Evolutionary conservation across 37 sponge, comb jelly and placozoan species (phyloP).

Genomic region (Geodia barretti): DNA sequence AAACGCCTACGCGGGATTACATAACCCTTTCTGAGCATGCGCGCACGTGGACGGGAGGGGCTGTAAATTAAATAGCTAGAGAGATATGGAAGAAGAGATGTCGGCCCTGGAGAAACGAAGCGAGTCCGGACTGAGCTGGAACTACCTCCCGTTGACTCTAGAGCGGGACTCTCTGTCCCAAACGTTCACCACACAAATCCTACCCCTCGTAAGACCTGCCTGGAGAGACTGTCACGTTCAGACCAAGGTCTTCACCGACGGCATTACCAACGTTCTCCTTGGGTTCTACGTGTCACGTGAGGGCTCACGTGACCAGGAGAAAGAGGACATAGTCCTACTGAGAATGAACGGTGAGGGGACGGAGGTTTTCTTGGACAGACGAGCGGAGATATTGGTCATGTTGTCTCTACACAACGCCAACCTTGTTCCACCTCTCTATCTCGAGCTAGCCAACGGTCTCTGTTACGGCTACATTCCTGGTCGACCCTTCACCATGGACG

Average conservation of each 20-base stretch:
- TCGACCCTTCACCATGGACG: constrained; percentile 27
- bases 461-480: constrained; percentile 71
- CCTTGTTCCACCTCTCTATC: constrained; percentile 45
- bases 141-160: background rate
- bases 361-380: constrained; percentile 59
- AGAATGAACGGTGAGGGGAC: constrained; percentile 72
- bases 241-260: constrained; percentile 42
- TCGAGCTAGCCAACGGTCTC: constrained; percentile 69
- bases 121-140: background rate
- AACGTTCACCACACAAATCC: constrained; percentile 12
- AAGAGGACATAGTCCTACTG: constrained; percentile 57
- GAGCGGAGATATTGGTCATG: constrained; percentile 39
- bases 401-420: constrained; percentile 18
- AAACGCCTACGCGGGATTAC: too few species aligned
- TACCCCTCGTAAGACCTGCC: constrained; percentile 26
- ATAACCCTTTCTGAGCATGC: too few species aligned
- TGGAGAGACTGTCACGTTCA: constrained; percentile 10
- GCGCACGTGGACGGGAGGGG: too few species aligned
- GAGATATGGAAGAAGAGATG: too few species aligned
- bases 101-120: too few species aligned
- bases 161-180: background rate
- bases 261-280: constrained; percentile 61
- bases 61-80: too few species aligned
- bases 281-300: constrained; percentile 27
- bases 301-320: background rate